Percentiles rank a stretch among this genome's conserved stretches.
Evolutionary conservation across 2,888 invertebrate species (phyloP).

Genomic region (Monopis laevigella): DNA sequence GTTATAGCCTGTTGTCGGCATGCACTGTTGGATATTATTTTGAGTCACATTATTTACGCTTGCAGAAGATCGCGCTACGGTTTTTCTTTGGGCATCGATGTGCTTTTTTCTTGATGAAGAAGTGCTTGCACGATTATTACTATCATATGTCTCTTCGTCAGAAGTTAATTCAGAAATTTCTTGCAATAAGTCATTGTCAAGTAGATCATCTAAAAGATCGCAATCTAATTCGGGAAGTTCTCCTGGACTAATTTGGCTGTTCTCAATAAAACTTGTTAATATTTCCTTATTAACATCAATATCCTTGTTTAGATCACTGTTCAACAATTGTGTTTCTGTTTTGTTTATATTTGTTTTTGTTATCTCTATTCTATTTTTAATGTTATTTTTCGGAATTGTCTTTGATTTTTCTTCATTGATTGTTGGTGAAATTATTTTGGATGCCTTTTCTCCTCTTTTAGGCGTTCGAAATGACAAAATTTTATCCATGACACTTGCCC

Average conservation of each 20-base stretch:
- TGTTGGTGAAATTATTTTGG: conserved; percentile 24
- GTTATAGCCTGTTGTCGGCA: too few relatives aligned
- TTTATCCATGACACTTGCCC: conserved; percentile 47
- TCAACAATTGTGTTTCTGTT: neutral
- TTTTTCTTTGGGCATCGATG: too few relatives aligned
- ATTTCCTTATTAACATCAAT: conserved; percentile 1
- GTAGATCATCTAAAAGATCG: conserved; percentile 52
- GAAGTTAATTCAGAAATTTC: conserved; percentile 53
- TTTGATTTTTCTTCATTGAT: conserved; percentile 1
- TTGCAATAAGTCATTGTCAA: conserved; percentile 51
- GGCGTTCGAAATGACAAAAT: conserved; percentile 48
- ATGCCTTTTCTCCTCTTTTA: conserved; percentile 40
- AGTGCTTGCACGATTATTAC: neutral
- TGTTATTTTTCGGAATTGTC: neutral
- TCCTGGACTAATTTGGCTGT: neutral
- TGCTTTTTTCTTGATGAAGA: too few relatives aligned
- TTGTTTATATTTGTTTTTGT: neutral
- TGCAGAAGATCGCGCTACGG: too few relatives aligned
- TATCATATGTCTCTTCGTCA: conserved; percentile 33
- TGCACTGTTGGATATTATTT: too few relatives aligned
- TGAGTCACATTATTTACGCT: too few relatives aligned
- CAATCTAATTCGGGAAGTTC: conserved; percentile 21
- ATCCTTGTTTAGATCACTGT: neutral
- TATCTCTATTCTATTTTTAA: neutral
- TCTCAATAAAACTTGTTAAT: neutral